Conservation (phyloP, 2,797 vertebrate species). For the Aulostomus chinensis region DNA sequence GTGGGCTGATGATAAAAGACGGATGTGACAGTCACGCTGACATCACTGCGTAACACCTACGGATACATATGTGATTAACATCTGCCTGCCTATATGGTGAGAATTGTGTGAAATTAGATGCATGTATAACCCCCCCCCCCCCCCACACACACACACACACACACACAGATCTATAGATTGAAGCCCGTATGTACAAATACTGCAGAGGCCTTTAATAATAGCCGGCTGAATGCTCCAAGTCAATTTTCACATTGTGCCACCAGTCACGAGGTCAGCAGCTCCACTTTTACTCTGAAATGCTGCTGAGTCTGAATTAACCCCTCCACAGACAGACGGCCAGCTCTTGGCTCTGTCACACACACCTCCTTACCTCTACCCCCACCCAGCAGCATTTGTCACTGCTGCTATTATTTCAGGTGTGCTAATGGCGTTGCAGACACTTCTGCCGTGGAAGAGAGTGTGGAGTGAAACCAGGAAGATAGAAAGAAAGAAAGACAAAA, state of each 20-base stretch:
- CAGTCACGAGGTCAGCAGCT: constrained; percentile 59
- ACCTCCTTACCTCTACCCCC: constrained; percentile 24
- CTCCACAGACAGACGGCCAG: constrained; percentile 5
- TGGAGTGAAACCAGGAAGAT: constrained; percentile 13
- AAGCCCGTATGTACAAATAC: neutral
- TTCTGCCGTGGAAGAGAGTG: constrained; percentile 32
- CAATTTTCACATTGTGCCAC: constrained; percentile 72
- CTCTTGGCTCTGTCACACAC: constrained; percentile 44
- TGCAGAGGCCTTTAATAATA: constrained; percentile 35
- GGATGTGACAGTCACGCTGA: constrained; percentile 32
- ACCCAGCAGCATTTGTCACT: constrained; percentile 70
- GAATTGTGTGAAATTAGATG: constrained; percentile 44
- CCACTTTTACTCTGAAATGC: constrained; percentile 56
- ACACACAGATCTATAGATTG: constrained; percentile 3
- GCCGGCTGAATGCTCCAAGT: constrained; percentile 51
- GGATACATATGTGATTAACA: constrained; percentile 52
- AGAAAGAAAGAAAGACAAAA: constrained; percentile 1
- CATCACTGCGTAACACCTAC: constrained; percentile 52
- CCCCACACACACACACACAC: constrained; percentile 14
- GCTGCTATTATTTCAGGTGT: constrained; percentile 84
- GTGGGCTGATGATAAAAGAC: constrained; percentile 32
- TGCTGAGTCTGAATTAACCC: constrained; percentile 62
- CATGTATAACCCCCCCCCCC: constrained; percentile 1
- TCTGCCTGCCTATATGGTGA: constrained; percentile 51
- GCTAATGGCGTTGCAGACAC: constrained; percentile 79